phyloP scores from a whole-genome alignment of 2,797 vertebrate genomes.

The Thunnus albacares region DNA sequence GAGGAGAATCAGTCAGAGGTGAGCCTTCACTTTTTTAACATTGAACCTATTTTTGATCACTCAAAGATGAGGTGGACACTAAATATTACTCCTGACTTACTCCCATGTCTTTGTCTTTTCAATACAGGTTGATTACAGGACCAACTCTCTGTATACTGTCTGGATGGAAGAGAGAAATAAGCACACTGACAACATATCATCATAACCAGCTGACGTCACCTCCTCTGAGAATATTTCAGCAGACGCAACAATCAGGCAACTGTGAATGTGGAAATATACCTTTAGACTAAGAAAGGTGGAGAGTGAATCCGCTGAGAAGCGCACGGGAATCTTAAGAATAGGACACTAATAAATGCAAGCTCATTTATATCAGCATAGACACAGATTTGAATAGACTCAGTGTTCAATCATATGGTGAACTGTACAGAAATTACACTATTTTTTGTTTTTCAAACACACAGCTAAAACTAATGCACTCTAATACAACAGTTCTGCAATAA shows the following conservation, averaged over 20 bases:
- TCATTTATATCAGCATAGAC: neutral
- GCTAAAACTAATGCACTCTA: no score
- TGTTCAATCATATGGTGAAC: neutral
- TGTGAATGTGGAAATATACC: neutral
- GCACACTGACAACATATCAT: neutral
- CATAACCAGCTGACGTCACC: neutral
- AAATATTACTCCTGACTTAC: neutral
- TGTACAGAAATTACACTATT: no score
- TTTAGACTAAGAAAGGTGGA: conserved; percentile 13
- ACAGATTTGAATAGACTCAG: neutral
- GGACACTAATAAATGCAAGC: neutral
- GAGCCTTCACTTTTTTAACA: neutral
- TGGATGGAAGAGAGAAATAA: conserved; percentile 16
- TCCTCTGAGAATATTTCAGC: neutral
- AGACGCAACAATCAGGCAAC: neutral
- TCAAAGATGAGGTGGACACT: neutral
- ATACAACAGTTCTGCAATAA: no score
- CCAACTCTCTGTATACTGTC: conserved; percentile 28
- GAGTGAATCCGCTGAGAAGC: neutral
- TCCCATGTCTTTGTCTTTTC: neutral
- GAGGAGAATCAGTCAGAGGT: conserved; percentile 28
- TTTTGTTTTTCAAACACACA: no score
- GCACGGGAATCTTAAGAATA: neutral
- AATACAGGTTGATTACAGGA: conserved; percentile 28
- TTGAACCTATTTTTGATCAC: neutral